Evolutionary conservation across 1,140 invertebrate genomes (phyloP), one percentile per base, ranked within the genome.

Genomic region (Nixonia krombeini): DNA sequence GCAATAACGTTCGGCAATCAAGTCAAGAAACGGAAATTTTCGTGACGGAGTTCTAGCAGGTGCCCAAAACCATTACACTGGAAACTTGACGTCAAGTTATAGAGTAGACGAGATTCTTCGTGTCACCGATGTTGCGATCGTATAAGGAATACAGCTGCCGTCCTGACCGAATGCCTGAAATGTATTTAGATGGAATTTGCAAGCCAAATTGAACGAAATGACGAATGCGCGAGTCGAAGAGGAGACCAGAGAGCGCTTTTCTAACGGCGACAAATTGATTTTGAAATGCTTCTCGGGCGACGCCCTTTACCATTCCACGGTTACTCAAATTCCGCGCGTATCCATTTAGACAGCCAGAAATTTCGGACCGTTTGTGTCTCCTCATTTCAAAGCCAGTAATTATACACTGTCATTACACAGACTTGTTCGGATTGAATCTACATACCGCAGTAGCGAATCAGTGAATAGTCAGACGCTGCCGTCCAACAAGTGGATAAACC

Each of bases 191-290:
- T 55, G 70, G 66, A 74, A 82, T 82, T 82, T 82, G 81, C 79
- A 82, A 81, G 75, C 76, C 78, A 82, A 82, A 82, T 82, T 81
- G 80, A 70, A 75, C 70, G 74, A 73, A 79, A 79, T 75, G 72
- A 74, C 77, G 75, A 75, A 70, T 53, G 66, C 62, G 51, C 57
- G 41, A 44, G 38, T 53, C 46, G 62, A 68, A 66, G 67, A 64
- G 69, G 68, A 59, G 56, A 52, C 35, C 56, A 49, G 62, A 68
- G 62, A 70, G 66, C 59, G 69, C 66, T 65, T 72, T 64, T 52
- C 65, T 65, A 63, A 53, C 66, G 41, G 71, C 74, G 74, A 81
- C 80, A 82, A 81, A 81, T 82, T 82, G 80, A 82, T 82, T 82
- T 79, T 74, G 78, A 79, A 81, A 82, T 81, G 76, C 64, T 70